phyloP scores from a whole-genome alignment of 1,140 invertebrate genomes.

The Saccostrea echinata region DNA sequence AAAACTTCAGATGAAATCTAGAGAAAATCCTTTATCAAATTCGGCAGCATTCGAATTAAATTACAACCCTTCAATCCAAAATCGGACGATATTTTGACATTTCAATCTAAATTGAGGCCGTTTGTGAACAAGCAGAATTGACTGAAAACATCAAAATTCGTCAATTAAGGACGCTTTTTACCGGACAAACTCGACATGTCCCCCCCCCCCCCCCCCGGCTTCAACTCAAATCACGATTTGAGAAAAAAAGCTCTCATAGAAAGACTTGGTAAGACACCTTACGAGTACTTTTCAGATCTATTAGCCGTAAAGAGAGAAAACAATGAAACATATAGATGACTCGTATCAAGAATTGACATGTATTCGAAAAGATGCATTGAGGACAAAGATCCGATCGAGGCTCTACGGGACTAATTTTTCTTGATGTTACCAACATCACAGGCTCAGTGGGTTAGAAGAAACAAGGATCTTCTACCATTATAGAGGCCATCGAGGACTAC shows the following conservation, averaged over 20 bases:
- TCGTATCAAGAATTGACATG: background rate
- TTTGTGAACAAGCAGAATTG: conserved; percentile 35
- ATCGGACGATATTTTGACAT: conserved; percentile 25
- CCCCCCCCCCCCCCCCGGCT: background rate
- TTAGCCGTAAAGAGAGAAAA: background rate
- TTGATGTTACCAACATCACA: conserved; percentile 4
- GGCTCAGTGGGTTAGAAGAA: conserved; percentile 42
- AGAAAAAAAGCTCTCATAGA: conserved; percentile 34
- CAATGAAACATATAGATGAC: conserved; percentile 40
- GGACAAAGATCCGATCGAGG: conserved; percentile 19
- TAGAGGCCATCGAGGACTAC: conserved; percentile 47
- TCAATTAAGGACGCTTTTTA: conserved; percentile 43
- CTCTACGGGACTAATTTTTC: conserved; percentile 14
- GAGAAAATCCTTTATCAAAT: background rate
- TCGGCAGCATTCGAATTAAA: conserved; percentile 1
- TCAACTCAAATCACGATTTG: conserved; percentile 28
- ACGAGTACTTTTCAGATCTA: conserved; percentile 43
- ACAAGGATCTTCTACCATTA: conserved; percentile 12
- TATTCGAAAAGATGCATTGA: background rate
- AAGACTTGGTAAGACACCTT: conserved; percentile 31
- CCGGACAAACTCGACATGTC: conserved; percentile 31
- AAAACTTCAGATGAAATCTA: conserved; percentile 23
- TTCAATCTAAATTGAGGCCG: background rate
- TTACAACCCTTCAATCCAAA: conserved; percentile 40
- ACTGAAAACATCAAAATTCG: conserved; percentile 29